A percentile compares a stretch with the other conserved stretches of the same genome.
Evolutionary conservation across 2,888 invertebrate species (phyloP).

Genomic region (Proisotoma minuta): DNA sequence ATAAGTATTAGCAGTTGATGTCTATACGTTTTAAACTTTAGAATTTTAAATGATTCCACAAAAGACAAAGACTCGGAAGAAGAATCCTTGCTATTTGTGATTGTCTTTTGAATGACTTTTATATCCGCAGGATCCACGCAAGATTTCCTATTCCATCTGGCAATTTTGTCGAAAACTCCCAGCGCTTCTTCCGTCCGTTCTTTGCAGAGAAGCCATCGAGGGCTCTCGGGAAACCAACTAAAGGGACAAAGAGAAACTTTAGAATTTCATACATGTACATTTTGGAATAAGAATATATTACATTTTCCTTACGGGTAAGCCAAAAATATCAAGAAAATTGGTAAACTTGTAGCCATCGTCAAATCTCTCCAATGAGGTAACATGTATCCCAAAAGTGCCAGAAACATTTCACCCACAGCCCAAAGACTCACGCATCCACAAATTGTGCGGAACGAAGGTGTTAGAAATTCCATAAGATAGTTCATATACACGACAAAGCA

Average conservation of each 20-base stretch:
- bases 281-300: neutral
- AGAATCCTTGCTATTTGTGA: slow-evolving; percentile 5
- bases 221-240: slow-evolving; percentile 44
- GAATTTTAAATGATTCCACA: slow-evolving; percentile 15
- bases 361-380: slow-evolving; percentile 34
- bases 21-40: slow-evolving; percentile 22
- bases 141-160: slow-evolving; percentile 38
- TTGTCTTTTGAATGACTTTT: slow-evolving; percentile 20
- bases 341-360: slow-evolving; percentile 24
- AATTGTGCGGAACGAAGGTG: slow-evolving; percentile 36
- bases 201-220: slow-evolving; percentile 39
- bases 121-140: slow-evolving; percentile 25
- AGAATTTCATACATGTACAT: neutral
- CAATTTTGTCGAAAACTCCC: slow-evolving; percentile 39
- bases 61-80: neutral
- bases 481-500: slow-evolving; percentile 37
- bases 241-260: too few species aligned
- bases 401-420: slow-evolving; percentile 38
- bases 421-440: slow-evolving; percentile 41
- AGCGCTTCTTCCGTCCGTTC: slow-evolving; percentile 36
- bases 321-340: slow-evolving; percentile 30
- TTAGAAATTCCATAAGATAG: slow-evolving; percentile 45
- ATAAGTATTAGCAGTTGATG: slow-evolving; percentile 31
- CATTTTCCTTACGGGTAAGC: slow-evolving; percentile 32
- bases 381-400: slow-evolving; percentile 35